Base-by-base conservation (phyloP, 2,797 vertebrate species). In the Lagorchestes hirsutus region DNA sequence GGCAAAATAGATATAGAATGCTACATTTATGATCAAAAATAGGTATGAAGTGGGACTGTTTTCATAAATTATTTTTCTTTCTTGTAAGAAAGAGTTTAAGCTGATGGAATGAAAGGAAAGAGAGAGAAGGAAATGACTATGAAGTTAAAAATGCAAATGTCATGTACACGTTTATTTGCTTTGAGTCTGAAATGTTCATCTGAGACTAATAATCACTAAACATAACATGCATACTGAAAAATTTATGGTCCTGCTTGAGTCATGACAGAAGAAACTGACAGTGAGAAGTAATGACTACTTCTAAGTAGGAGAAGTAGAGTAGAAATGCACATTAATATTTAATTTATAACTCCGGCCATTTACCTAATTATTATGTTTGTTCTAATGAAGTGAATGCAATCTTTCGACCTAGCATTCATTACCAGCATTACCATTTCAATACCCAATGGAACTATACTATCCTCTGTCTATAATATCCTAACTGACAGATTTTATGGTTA, bases 121-220 rank as follows among this genome's bases (percentile, higher is more conserved):
- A 56, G 54, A 94, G 40, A 91, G 57, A 93, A 95, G 55, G 54
- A 91, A 92, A 94, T 59, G 28, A 82, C 34, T 40, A 93, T 40
- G 5, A 46, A 91, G 91, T 97, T 82, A 93, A 92, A 96, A 95
- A 95, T 57, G 55, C 62, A 97, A 97, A 97, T n/a, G 54, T 27
- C 56, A 95, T 55, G 90, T 31, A 55, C 94, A 13, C 55, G 29
- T 94, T 94, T 93, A 96, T 97, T 46, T 98, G 67, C 97, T 97
- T 93, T 74, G 74, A 46, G 97, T 96, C 12, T 97, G 91, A 98
- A 98, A 93, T 90, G 92, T 34, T 82, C 96, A 97, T 97, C 98
- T 98, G 57, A 98, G 82, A n/a, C n/a, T 91, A 97, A 93, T 93
- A 74, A 97, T 96, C 59, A 93, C 93, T 0, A 0, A 54, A 95